Evolutionary conservation across 2,797 vertebrate genomes (phyloP), one percentile per base, ranked within the genome.

Genomic region (Brotula barbata): DNA sequence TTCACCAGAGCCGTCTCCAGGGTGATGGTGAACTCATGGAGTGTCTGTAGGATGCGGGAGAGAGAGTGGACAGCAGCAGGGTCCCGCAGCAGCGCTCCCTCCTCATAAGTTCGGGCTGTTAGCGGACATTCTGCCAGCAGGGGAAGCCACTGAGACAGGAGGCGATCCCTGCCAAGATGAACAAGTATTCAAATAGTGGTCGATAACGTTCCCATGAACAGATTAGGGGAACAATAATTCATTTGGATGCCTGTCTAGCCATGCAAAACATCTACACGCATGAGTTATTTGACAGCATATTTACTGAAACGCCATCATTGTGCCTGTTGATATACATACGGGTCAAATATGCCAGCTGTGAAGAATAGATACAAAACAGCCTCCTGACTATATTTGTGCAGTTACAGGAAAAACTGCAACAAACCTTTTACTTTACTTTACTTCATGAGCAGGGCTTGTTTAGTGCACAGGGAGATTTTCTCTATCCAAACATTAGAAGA

Each of bases 1-100:
- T 98, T 99, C 57, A 97, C 89, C 44, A 99, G 93, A 0, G 97
- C 95, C 2, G 93, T 90, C 88, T 99, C 97, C 56, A 99, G 88
- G 55, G 94, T 83, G 55, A 99, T 90, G 88, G 89, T 89, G 87
- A 99, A 99, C 58, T 96, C 96, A n/a, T 94, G 92, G 50, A 99
- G 77, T 0, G 94, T 94, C 87, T 95, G 94, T 14, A 99, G 88
- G 58, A 98, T 91, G 42, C 94, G 90, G 59, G 93, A 93, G 9
- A 99, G 93, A 44, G 94, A 92, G 87, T 90, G 93, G 33, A 97
- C 92, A 0, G 92, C 91, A 60, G 92, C 89, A 44, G 85, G 91
- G 83, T 98, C 95, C 37, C 96, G 91, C 40, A 99, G 90, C 58
- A 99, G 90, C 25, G 97, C 95, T 0, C 87, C 89, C 37, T 99